Percentiles rank a stretch among this genome's conserved stretches.
Conservation (phyloP, 2,888 invertebrate species). For the Nephrotoma guestfalica region DNA sequence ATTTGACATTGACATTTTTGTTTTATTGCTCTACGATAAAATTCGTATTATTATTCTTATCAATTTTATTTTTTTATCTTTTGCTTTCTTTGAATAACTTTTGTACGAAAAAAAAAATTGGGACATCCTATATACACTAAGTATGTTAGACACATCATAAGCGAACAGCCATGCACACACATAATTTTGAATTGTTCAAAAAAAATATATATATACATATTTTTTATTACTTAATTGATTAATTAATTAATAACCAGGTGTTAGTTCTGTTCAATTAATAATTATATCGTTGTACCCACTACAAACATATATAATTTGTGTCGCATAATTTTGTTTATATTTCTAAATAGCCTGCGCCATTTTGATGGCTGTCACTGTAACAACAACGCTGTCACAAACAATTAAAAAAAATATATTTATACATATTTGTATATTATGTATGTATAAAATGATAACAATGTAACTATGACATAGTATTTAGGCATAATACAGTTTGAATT, state of each 20-base stretch:
- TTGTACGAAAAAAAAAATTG: neutral
- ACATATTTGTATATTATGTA: too few species aligned
- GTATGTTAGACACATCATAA: neutral
- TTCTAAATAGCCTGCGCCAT: neutral
- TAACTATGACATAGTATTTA: neutral
- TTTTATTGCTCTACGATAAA: neutral
- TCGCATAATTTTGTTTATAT: neutral
- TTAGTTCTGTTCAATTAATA: neutral
- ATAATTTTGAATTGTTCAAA: neutral
- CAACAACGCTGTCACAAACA: neutral
- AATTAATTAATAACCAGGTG: neutral
- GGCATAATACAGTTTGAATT: neutral
- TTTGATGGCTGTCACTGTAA: neutral
- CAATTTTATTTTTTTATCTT: neutral
- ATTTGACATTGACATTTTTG: neutral
- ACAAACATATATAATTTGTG: neutral
- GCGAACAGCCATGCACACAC: neutral
- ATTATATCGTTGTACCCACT: neutral
- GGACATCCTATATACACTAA: neutral
- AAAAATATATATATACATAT: neutral
- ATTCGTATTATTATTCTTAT: neutral
- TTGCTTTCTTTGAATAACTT: neutral
- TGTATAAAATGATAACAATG: too few species aligned
- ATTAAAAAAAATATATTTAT: neutral
- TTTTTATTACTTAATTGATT: neutral